Base-by-base conservation (phyloP, 2,888 invertebrate species). In the Shargacucullia verbasci region DNA sequence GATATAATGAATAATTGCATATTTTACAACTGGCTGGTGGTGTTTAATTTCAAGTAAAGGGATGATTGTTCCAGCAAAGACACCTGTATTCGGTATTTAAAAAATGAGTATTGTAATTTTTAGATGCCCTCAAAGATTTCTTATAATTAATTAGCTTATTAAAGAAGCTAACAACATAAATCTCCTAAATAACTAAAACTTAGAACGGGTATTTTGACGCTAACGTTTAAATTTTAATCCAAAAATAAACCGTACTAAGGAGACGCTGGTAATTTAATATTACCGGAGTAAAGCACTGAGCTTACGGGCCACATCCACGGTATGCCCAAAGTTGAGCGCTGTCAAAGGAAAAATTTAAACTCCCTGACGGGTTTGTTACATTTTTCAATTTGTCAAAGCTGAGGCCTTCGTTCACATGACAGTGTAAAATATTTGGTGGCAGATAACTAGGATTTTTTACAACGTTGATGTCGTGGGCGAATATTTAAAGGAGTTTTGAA, bases 301-400 rank as follows among this genome's bases (percentile, higher is more conserved):
- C 33, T 31, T 39, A 66, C 70, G 12, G 55, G 46, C 3, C n/a
- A 15, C 56, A 44, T 59, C 52, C 41, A 57, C 25, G 66, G 66
- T 46, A 48, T 65, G 61, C 40, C 58, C 45, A 68, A 75, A 78
- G 71, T 76, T 74, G 35, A 48, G 50, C 55, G 43, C 25, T 59
- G 67, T 74, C 81, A 81, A 81, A 81, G 81, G 78, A 75, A 79
- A 73, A 76, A 78, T 79, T 63, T 74, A 39, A 73, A 76, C 56
- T 62, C 47, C 60, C 44, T 33, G 48, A 35, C 43, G 53, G 60
- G 55, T 57, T 45, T 66, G 73, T 54, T 46, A 59, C 41, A 77
- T 75, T 73, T 74, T 71, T 70, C 73, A 73, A 75, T 75, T 70
- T 76, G 65, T 65, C 74, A 73, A 72, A 74, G 73, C 61, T 54